Conservation (phyloP, 2,888 invertebrate genomes). For the Caenorhabditis virilis region DNA sequence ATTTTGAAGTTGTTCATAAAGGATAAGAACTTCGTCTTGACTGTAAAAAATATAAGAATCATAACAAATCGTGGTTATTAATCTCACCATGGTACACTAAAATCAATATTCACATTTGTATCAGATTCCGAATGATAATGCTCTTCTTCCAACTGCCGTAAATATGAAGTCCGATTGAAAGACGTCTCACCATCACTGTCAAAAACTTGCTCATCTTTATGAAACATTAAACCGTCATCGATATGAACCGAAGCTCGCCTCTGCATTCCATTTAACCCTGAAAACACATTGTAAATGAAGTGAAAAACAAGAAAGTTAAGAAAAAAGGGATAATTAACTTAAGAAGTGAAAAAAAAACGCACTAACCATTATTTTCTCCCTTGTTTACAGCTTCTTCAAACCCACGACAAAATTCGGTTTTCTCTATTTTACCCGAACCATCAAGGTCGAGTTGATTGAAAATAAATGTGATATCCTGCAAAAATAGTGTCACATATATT, state of each 20-base stretch:
- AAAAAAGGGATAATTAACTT: too few species aligned
- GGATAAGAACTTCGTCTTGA: conserved; percentile 72
- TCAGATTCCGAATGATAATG: conserved; percentile 53
- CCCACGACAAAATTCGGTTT: conserved; percentile 70
- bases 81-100: conserved; percentile 51
- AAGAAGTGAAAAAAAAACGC: too few species aligned
- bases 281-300: not conserved
- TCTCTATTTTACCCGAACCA: conserved; percentile 58
- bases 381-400: conserved; percentile 63
- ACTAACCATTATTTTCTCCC: conserved; percentile 52
- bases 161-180: conserved; percentile 3
- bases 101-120: conserved; percentile 44
- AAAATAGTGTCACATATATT: too few species aligned
- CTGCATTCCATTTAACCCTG: conserved; percentile 51
- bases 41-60: conserved; percentile 64
- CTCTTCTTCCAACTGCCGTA: conserved; percentile 45
- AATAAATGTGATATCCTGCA: conserved; percentile 57
- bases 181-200: conserved; percentile 28
- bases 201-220: conserved; percentile 36
- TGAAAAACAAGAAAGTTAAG: not conserved
- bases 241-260: conserved; percentile 42
- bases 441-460: conserved; percentile 58
- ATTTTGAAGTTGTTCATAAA: conserved; percentile 72
- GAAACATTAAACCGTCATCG: conserved; percentile 16
- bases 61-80: not conserved